Percentiles rank a stretch among this genome's conserved stretches.
Evolutionary conservation across 2,113 vertebrate genomes (phyloP).

Genomic region (Hassar affinis): DNA sequence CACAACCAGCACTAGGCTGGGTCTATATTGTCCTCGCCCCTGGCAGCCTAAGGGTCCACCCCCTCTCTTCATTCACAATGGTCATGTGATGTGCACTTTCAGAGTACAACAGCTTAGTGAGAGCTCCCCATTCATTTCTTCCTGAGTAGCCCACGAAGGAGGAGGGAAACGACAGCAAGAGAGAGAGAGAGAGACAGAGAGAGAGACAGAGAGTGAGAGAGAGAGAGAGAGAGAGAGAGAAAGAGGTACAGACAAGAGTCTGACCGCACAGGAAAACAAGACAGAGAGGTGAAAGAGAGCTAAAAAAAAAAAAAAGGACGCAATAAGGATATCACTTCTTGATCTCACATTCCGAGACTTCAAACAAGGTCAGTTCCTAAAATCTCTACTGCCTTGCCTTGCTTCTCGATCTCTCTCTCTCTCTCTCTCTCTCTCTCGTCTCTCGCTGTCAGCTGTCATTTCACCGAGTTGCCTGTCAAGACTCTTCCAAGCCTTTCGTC

Average conservation of each 20-base stretch:
- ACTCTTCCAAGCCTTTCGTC: background rate
- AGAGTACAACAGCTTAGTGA: slow-evolving; percentile 54
- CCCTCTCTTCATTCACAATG: slow-evolving; percentile 53
- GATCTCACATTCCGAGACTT: slow-evolving; percentile 42
- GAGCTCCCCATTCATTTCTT: slow-evolving; percentile 56
- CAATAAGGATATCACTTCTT: slow-evolving; percentile 47
- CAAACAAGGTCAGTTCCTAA: slow-evolving; percentile 46
- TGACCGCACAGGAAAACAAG: slow-evolving; percentile 51
- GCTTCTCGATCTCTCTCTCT: background rate
- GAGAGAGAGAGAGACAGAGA: slow-evolving; percentile 18
- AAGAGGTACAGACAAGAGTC: slow-evolving; percentile 34
- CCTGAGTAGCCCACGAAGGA: slow-evolving; percentile 48
- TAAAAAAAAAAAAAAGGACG: slow-evolving; percentile 35
- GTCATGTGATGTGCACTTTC: slow-evolving; percentile 52
- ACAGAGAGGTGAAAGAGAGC: slow-evolving; percentile 35
- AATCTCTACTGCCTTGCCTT: slow-evolving; percentile 6
- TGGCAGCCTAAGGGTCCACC: slow-evolving; percentile 53
- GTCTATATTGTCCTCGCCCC: slow-evolving; percentile 45
- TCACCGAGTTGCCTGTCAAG: slow-evolving; percentile 16
- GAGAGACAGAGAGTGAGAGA: slow-evolving; percentile 27
- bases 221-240: slow-evolving; percentile 28
- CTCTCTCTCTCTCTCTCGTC: background rate
- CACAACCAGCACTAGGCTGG: slow-evolving; percentile 26
- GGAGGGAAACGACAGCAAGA: slow-evolving; percentile 38
- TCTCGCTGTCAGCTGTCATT: slow-evolving; percentile 45